Base-by-base conservation (phyloP, 2,888 invertebrate genomes). In the Cordilura impudica region DNA sequence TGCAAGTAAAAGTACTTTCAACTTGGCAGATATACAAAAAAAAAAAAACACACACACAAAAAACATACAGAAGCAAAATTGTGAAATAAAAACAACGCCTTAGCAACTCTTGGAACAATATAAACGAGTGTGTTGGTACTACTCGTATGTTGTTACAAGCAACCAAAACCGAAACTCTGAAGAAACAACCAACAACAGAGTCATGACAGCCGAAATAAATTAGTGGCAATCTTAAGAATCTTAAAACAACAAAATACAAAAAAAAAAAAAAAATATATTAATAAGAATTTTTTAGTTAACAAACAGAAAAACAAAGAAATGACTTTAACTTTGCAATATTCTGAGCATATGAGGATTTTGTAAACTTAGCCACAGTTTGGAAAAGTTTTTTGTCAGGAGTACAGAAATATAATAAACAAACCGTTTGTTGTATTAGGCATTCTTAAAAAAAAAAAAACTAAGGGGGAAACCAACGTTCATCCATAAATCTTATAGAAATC, bases 151-250 rank as follows among this genome's bases (percentile, higher is more conserved):
- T 26, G 58, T 61, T 56, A 35, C 45, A 70, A 47, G 49, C 74
- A 74, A 61, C 60, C 23, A 23, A 67, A 61, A 69, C 21, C 51
- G 12, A 45, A 26, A 47, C 43, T 54, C 5, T 3, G 35, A 21
- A 67, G 58, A 70, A 16, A 7, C 19, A 63, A 63, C 26, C 69
- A 70, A 70, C 53, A 65, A 35, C 54, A 35, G 14, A 54, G 49
- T 51, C 78, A 66, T 71, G 78, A 79, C 74, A 74, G 78, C 74
- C 78, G 5, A 79, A 79, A 79, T 79, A 79, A 79, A 79, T 79
- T 79, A 74, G 70, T 71, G 66, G 70, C 70, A 79, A 71, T 74
- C 61, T 74, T 51, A 56, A 67, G 70, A 74, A 79, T 71, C 74
- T 74, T 65, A 14, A 71, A 66, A 76, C 61, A 63, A 63, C n/a